phyloP scores from a whole-genome alignment of 2,888 invertebrate genomes.

The Salpingus planirostris region DNA sequence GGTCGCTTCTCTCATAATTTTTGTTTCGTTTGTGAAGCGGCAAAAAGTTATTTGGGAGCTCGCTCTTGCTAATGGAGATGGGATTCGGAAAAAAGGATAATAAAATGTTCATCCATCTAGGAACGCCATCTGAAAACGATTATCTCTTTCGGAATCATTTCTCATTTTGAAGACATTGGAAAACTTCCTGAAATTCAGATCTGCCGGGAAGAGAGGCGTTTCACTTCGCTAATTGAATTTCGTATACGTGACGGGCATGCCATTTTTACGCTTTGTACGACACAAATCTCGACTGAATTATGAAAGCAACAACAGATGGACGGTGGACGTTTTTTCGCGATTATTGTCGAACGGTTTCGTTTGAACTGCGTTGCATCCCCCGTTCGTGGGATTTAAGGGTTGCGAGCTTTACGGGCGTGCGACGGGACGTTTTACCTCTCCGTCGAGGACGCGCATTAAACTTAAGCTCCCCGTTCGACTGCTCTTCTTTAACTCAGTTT shows the following conservation, averaged over 20 bases:
- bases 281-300: no score
- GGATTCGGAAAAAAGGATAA: constrained; percentile 23
- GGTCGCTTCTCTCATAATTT: neutral
- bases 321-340: no score
- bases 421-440: no score
- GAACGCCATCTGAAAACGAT: constrained; percentile 26
- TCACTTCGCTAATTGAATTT: constrained; percentile 24
- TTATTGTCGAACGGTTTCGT: no score
- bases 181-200: constrained; percentile 23
- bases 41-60: constrained; percentile 16
- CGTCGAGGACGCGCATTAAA: constrained; percentile 10
- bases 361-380: no score
- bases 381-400: neutral
- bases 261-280: constrained; percentile 13
- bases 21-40: constrained; percentile 1
- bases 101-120: constrained; percentile 26
- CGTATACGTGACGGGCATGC: constrained; percentile 21
- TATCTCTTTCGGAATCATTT: constrained; percentile 26
- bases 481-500: constrained; percentile 14
- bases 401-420: neutral
- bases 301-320: no score
- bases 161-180: constrained; percentile 24
- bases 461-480: constrained; percentile 11
- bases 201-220: no score
- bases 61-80: constrained; percentile 20